Conservation (phyloP, 2,113 vertebrate species). For the Petroica traversi region DNA sequence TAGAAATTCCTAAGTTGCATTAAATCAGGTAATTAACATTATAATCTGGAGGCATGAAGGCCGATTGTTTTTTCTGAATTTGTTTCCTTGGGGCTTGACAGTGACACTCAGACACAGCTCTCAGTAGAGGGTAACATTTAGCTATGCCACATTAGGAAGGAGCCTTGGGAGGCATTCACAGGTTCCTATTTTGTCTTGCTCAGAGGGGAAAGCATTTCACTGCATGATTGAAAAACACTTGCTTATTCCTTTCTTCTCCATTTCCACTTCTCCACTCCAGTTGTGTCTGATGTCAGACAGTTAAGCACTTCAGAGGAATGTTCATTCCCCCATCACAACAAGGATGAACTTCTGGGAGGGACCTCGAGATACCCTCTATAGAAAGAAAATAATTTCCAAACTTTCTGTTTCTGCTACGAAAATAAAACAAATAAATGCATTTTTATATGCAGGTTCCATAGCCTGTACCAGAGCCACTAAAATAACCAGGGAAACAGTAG, state of each 20-base stretch:
- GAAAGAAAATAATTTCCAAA: not conserved
- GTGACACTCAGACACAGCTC: not conserved
- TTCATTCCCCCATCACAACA: not conserved
- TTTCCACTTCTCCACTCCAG: not conserved
- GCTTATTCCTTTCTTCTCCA: not conserved
- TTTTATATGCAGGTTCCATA: not conserved
- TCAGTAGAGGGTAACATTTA: not conserved
- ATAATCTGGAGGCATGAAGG: not conserved
- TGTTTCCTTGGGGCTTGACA: not conserved
- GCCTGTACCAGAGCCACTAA: not conserved
- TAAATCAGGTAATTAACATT: slow-evolving; percentile 25
- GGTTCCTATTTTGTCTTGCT: not conserved
- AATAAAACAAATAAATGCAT: not conserved
- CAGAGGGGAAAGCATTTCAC: not conserved
- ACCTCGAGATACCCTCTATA: not conserved
- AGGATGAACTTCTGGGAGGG: not conserved
- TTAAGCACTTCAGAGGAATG: not conserved
- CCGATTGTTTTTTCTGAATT: not conserved
- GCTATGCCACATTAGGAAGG: not conserved
- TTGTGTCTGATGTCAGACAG: not conserved
- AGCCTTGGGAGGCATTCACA: not conserved
- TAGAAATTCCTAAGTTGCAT: not conserved
- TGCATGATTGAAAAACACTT: not conserved
- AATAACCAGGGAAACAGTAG: not conserved
- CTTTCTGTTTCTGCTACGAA: not conserved